A percentile compares a stretch with the other conserved stretches of the same genome.
These are phyloP conservation scores for Rhagonycha fulva DNA, from an alignment of 2,888 invertebrate species.

Conservation along the genomic window DNA sequence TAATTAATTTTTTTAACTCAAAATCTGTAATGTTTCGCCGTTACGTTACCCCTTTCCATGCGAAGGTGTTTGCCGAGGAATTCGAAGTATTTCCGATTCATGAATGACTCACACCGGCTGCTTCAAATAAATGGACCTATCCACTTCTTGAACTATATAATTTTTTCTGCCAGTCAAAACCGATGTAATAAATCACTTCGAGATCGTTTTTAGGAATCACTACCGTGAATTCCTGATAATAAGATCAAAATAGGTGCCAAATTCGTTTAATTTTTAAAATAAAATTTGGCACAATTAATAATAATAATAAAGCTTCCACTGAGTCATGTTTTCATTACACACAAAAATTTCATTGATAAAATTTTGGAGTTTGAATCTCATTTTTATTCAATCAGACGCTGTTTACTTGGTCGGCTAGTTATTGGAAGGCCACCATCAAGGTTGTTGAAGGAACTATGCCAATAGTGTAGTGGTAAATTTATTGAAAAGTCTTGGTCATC, in stretches of 20 bases:
- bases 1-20: constrained; percentile 1
- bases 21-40: not conserved
- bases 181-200: not conserved
- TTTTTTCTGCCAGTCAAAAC: not conserved
- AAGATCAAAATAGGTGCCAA: not conserved
- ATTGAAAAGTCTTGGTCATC: constrained; percentile 19
- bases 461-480: constrained; percentile 13
- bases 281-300: not conserved
- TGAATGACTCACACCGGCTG: constrained; percentile 27
- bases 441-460: constrained; percentile 13
- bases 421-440: constrained; percentile 19
- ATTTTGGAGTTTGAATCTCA: not conserved
- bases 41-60: not conserved
- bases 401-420: not conserved
- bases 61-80: constrained; percentile 19
- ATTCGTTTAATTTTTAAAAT: not conserved
- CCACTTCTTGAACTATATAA: constrained; percentile 9
- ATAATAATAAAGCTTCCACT: not conserved
- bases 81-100: constrained; percentile 35
- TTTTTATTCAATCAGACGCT: not conserved
- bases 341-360: not conserved
- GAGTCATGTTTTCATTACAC: not conserved
- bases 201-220: not conserved
- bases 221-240: not conserved
- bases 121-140: constrained; percentile 21